Conservation (phyloP, 2,797 vertebrate species). For the Lacerta bilineata region DNA sequence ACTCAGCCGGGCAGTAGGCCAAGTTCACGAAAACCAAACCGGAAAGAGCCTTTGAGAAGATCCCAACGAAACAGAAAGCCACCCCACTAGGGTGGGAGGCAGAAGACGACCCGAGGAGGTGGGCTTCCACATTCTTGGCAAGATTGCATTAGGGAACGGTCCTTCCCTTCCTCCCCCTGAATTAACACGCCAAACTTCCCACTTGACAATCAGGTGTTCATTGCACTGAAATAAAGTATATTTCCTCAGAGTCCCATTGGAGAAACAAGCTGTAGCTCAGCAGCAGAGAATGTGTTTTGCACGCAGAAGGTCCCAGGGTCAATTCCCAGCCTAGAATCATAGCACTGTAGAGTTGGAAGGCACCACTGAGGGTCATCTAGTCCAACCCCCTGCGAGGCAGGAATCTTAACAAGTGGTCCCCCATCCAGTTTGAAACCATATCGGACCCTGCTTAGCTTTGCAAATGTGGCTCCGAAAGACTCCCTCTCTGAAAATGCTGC, state of each 20-base stretch:
- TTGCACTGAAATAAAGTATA: background rate
- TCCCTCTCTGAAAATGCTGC: background rate
- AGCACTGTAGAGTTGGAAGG: no score
- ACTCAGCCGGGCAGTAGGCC: background rate
- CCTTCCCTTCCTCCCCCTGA: background rate
- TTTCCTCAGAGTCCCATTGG: background rate
- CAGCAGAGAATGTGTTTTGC: background rate
- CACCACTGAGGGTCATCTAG: no score
- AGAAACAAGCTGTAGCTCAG: background rate
- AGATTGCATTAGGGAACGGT: background rate
- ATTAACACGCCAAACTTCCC: background rate
- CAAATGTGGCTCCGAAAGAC: background rate
- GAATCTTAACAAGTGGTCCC: no score
- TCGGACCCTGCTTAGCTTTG: no score
- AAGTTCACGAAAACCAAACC: background rate
- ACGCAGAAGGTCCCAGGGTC: background rate
- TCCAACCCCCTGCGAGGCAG: no score
- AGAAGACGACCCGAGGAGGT: background rate
- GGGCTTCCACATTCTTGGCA: background rate
- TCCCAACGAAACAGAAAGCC: no score
- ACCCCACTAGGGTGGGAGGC: background rate
- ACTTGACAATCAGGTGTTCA: no score
- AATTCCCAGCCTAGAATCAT: no score
- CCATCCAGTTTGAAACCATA: no score
- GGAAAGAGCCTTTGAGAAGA: background rate